Evolutionary conservation across 1,140 invertebrate species (phyloP).

Genomic region (Rhyzopertha dominica): DNA sequence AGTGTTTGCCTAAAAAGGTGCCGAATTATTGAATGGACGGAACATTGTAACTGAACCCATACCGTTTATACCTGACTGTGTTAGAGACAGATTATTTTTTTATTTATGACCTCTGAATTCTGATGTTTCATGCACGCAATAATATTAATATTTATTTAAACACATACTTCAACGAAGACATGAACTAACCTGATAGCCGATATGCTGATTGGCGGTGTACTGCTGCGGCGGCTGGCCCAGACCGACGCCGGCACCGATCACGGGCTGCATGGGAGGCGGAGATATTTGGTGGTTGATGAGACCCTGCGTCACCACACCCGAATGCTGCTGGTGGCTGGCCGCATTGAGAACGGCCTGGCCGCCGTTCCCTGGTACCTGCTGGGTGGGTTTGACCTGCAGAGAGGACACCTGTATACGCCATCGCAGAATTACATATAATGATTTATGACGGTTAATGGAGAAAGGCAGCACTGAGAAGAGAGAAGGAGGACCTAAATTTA

Average conservation of each 20-base stretch:
- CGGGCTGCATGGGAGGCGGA: conserved; percentile 51
- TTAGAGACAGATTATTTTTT: too few species aligned
- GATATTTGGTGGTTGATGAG: conserved; percentile 58
- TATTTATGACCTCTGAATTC: too few species aligned
- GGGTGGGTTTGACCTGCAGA: conserved; percentile 72
- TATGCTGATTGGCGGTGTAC: conserved; percentile 49
- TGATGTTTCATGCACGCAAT: too few species aligned
- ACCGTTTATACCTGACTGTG: too few species aligned
- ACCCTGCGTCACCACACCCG: conserved; percentile 47
- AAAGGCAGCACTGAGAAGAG: too few species aligned
- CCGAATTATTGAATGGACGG: too few species aligned
- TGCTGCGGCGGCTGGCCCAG: conserved; percentile 41
- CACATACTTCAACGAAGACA: not conserved
- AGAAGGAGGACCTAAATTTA: too few species aligned
- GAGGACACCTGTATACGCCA: too few species aligned
- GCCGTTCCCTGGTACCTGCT: conserved; percentile 54
- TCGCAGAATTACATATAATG: too few species aligned
- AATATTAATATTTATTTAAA: not conserved
- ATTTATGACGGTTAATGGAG: too few species aligned
- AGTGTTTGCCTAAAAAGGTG: too few species aligned
- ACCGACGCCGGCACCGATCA: conserved; percentile 35
- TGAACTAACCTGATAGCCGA: conserved; percentile 52
- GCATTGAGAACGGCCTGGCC: conserved; percentile 37
- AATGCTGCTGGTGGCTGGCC: conserved; percentile 35
- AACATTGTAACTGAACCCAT: too few species aligned